Evolutionary conservation across 2,888 invertebrate genomes (phyloP).

Genomic region (Masnerella sp.): DNA sequence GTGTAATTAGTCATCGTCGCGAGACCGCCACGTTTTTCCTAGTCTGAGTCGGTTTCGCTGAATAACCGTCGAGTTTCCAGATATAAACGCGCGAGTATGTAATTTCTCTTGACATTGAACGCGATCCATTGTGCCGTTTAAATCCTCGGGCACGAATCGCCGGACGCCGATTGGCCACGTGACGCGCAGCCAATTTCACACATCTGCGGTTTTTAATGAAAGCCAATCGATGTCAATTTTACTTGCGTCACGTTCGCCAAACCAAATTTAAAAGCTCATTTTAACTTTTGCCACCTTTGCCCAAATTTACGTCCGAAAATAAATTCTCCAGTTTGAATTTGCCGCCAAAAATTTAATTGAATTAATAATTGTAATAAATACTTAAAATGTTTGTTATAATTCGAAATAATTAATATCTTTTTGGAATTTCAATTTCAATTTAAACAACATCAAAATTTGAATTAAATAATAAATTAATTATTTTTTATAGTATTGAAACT

Average conservation of each 20-base stretch:
- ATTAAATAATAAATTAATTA: too few species aligned
- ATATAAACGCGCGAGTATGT: constrained; percentile 15
- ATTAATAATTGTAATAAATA: too few species aligned
- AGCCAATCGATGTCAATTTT: constrained; percentile 47
- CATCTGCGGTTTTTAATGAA: constrained; percentile 37
- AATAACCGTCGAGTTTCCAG: constrained; percentile 19
- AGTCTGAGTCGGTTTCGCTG: constrained; percentile 12
- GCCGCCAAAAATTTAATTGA: constrained; percentile 1
- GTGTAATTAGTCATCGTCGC: constrained; percentile 28
- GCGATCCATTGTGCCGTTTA: constrained; percentile 27
- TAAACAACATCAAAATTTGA: too few species aligned
- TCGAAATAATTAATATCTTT: not conserved
- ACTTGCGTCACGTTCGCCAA: constrained; percentile 28
- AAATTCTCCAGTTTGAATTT: constrained; percentile 9
- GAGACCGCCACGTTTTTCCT: constrained; percentile 12
- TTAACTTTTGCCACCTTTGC: too few species aligned
- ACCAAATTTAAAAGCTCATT: too few species aligned
- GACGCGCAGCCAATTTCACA: constrained; percentile 18
- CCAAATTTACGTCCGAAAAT: constrained; percentile 5
- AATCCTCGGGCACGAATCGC: constrained; percentile 9
- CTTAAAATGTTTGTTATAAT: too few species aligned
- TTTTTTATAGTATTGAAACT: too few species aligned
- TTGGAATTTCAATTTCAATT: not conserved
- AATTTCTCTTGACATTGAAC: constrained; percentile 51
- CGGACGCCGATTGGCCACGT: constrained; percentile 27